Conservation (phyloP, 2,113 vertebrate species). For the Corythaixoides concolor region DNA sequence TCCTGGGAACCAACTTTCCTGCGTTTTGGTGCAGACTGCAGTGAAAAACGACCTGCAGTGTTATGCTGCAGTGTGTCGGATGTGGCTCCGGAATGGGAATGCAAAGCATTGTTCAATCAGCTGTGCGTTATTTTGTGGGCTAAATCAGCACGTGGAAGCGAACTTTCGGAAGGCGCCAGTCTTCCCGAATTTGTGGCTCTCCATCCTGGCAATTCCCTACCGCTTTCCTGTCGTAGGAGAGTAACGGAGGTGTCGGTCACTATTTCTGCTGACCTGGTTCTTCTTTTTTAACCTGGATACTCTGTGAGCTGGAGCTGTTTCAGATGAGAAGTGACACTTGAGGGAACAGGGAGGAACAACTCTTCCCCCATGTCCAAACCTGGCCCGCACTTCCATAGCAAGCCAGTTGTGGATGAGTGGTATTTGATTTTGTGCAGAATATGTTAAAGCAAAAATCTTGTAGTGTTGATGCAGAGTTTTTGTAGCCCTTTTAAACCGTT, state of each 20-base stretch:
- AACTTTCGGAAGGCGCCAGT: neutral
- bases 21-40: neutral
- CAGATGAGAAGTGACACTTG: neutral
- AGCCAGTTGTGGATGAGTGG: neutral
- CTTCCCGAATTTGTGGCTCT: neutral
- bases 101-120: neutral
- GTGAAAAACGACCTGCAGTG: neutral
- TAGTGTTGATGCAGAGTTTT: neutral
- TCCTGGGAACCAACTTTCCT: neutral
- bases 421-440: neutral
- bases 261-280: neutral
- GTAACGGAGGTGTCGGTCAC: neutral
- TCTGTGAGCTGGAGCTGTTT: neutral
- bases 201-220: accelerated
- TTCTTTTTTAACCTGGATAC: neutral
- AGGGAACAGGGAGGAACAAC: neutral
- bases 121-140: neutral
- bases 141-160: neutral
- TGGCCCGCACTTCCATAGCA: neutral
- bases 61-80: accelerated
- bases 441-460: neutral
- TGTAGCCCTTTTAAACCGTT: neutral
- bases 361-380: neutral
- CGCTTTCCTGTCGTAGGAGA: accelerated
- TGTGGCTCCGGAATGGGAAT: neutral